Percentiles rank a stretch among this genome's conserved stretches.
Conservation (phyloP, 2,888 invertebrate genomes). For the Pterostichus madidus region DNA sequence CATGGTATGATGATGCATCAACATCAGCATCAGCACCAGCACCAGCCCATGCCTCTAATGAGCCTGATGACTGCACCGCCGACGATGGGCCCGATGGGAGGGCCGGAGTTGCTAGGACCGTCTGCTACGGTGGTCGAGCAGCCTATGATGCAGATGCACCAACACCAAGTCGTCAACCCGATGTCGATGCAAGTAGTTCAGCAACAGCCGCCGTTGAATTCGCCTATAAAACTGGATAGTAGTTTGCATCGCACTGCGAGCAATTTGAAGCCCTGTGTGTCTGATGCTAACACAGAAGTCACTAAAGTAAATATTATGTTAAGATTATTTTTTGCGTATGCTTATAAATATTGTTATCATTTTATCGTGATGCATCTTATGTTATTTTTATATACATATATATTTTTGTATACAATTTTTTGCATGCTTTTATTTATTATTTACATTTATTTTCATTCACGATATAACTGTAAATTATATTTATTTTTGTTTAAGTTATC, state of each 20-base stretch:
- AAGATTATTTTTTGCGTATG: neutral
- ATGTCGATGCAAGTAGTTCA: slow-evolving; percentile 33
- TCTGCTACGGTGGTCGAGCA: neutral
- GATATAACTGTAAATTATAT: slow-evolving; percentile 7
- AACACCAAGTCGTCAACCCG: slow-evolving; percentile 5
- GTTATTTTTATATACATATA: neutral
- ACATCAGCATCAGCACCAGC: slow-evolving; percentile 36
- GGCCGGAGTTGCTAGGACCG: neutral
- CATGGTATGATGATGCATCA: slow-evolving; percentile 37
- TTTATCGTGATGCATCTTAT: neutral
- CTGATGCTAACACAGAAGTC: slow-evolving; percentile 46
- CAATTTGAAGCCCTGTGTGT: slow-evolving; percentile 55
- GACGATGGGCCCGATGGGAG: neutral
- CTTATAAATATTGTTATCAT: slow-evolving; percentile 12
- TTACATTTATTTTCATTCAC: slow-evolving; percentile 11
- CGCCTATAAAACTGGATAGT: slow-evolving; percentile 13
- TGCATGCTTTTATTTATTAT: slow-evolving; percentile 23
- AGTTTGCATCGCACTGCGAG: slow-evolving; percentile 34
- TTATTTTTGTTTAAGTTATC: neutral
- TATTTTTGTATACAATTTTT: neutral
- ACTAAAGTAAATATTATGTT: slow-evolving; percentile 56
- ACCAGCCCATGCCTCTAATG: slow-evolving; percentile 41
- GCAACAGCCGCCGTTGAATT: slow-evolving; percentile 3
- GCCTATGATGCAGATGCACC: slow-evolving; percentile 37
- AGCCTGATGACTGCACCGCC: slow-evolving; percentile 12